Evolutionary conservation across 2,113 vertebrate species (phyloP), one percentile per base, ranked within the genome.

Genomic region (Bucco capensis): DNA sequence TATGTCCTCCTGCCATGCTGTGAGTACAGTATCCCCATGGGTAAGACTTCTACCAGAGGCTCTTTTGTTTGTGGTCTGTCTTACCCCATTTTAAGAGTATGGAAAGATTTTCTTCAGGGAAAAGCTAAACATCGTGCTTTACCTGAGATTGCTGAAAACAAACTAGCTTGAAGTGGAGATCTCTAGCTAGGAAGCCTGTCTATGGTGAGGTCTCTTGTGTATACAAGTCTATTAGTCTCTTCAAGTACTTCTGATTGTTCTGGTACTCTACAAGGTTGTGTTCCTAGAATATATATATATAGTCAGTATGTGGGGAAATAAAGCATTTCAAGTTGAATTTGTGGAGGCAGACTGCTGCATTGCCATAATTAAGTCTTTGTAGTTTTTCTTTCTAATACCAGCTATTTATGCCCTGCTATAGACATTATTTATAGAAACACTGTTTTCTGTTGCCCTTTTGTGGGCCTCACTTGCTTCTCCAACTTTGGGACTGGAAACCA

Each of bases 371-470:
- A 82, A 89, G n/a, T 83, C 44, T 86, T 90, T 88, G 35, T 77
- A 94, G 73, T 74, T 94, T 88, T 93, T 81, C 61, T 92, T 84
- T 92, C 2, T 4, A 67, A 90, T 92, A 60, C 65, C 49, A 78
- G 76, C 42, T 42, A 42, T 83, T 71, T 88, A n/a, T 84, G 57
- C 70, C n/a, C 76, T 64, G 40, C 19, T 88, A 64, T 83, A 75
- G 76, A 37, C 57, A 78, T 91, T 83, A 94, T 91, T 96, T 95
- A 88, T 90, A 90, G 92, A 67, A 92, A 75, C 66, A 35, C 76
- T 64, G 69, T 72, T 92, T 86, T 88, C 37, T 86, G 19, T 88
- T 88, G 83, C 95, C 92, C 83, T 95, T 94, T 88, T 81, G 73
- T 86, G 89, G 81, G 92, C 90, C 91, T 93, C 80, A 56, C 74